Conservation (phyloP, 2,888 invertebrate species). For the Cabera pusaria region DNA sequence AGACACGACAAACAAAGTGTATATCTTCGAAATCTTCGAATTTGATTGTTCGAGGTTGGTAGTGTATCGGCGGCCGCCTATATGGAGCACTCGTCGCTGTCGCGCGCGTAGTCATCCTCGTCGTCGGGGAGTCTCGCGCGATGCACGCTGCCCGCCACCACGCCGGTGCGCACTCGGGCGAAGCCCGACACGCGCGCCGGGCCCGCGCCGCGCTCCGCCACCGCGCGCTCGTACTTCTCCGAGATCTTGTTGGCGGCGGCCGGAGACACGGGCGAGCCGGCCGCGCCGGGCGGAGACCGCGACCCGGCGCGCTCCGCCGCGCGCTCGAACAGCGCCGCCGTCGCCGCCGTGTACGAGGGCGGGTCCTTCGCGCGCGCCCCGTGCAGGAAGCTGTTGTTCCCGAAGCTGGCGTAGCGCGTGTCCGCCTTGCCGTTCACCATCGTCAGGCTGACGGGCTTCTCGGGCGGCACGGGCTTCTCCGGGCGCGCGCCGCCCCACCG, state of each 20-base stretch:
- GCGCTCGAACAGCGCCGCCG: slow-evolving; percentile 58
- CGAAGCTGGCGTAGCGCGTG: slow-evolving; percentile 63
- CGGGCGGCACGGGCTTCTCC: slow-evolving; percentile 75
- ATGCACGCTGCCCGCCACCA: slow-evolving; percentile 64
- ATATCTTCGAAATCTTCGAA: no score
- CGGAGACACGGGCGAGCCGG: slow-evolving; percentile 51
- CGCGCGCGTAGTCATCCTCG: slow-evolving; percentile 79
- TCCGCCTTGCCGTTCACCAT: slow-evolving; percentile 78
- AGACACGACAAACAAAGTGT: no score
- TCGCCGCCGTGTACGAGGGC: slow-evolving; percentile 68
- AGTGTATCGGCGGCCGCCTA: no score
- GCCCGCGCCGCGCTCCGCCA: slow-evolving; percentile 64
- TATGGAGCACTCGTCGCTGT: slow-evolving; percentile 86
- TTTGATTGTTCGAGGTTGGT: no score
- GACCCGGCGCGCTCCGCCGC: slow-evolving; percentile 37
- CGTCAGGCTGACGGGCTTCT: slow-evolving; percentile 75
- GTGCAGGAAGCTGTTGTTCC: slow-evolving; percentile 77
- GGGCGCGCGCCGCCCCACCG: slow-evolving; percentile 62
- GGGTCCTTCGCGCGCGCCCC: slow-evolving; percentile 66
- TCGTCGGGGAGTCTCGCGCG: slow-evolving; percentile 64
- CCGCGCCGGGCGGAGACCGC: neutral
- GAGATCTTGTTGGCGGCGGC: slow-evolving; percentile 76
- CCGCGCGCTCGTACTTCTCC: slow-evolving; percentile 75
- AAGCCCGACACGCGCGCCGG: slow-evolving; percentile 60
- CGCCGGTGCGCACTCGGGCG: slow-evolving; percentile 73